These are phyloP conservation scores for Opisthocomus hoazin DNA, from an alignment of 2,113 vertebrate genomes.

Conservation along the genomic window DNA sequence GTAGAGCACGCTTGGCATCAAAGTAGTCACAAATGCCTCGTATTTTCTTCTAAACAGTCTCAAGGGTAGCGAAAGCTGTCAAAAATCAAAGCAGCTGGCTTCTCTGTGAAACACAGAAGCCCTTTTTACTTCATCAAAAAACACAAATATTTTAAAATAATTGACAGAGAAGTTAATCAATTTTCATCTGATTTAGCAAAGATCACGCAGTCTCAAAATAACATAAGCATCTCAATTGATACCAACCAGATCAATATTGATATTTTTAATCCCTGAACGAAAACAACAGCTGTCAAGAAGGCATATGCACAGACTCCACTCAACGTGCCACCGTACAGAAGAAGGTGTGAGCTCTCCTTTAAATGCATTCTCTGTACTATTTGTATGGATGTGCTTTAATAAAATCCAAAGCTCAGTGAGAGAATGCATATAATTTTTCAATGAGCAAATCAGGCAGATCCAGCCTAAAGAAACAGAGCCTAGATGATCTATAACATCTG, in stretches of 20 bases:
- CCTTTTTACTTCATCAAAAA: slow-evolving; percentile 9
- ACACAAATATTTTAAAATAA: slow-evolving; percentile 34
- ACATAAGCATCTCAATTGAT: slow-evolving; percentile 7
- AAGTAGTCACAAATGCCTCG: slow-evolving; percentile 26
- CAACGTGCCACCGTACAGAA: slow-evolving; percentile 6
- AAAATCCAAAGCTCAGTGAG: neutral
- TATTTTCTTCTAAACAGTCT: slow-evolving; percentile 47
- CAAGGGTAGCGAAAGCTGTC: slow-evolving; percentile 39
- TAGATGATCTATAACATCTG: neutral
- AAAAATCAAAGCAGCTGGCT: slow-evolving; percentile 49
- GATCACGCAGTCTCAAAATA: neutral
- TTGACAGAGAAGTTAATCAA: slow-evolving; percentile 33
- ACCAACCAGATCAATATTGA: slow-evolving; percentile 39
- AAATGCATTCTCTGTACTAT: neutral
- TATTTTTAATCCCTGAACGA: slow-evolving; percentile 28
- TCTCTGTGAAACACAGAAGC: neutral
- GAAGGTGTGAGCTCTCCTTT: neutral
- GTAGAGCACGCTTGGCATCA: slow-evolving; percentile 32
- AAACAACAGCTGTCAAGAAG: slow-evolving; percentile 43
- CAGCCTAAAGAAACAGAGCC: neutral
- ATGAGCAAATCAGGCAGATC: neutral
- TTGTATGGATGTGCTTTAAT: neutral
- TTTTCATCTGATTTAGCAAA: slow-evolving; percentile 38
- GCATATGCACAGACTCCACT: slow-evolving; percentile 23
- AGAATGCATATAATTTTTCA: neutral